Percentiles rank a stretch among this genome's conserved stretches.
Evolutionary conservation across 2,888 invertebrate genomes (phyloP).

Genomic region (Amblyjoppa fuscipennis): DNA sequence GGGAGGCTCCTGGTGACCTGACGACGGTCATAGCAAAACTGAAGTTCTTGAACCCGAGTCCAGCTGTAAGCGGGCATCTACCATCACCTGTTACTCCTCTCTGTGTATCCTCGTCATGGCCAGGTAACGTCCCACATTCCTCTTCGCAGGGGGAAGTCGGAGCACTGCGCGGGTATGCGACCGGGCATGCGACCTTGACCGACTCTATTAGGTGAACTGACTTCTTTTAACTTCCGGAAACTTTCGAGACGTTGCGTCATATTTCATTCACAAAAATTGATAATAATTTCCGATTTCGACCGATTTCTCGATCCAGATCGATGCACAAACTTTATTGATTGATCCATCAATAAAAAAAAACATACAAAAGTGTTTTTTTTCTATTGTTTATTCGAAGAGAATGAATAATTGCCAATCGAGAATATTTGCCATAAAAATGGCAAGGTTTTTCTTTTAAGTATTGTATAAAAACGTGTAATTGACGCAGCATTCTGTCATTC

Average conservation of each 20-base stretch:
- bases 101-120: conserved; percentile 36
- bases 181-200: conserved; percentile 75
- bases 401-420: no score
- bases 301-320: not conserved
- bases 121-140: conserved; percentile 65
- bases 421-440: no score
- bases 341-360: no score
- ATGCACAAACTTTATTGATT: not conserved
- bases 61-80: conserved; percentile 68
- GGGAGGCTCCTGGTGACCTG: conserved; percentile 73
- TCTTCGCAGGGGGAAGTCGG: conserved; percentile 44
- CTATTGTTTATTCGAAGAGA: no score
- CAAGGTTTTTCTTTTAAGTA: no score
- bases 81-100: conserved; percentile 65
- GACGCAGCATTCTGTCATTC: no score
- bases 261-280: conserved; percentile 46
- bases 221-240: conserved; percentile 63
- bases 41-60: conserved; percentile 78
- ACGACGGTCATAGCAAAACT: conserved; percentile 82
- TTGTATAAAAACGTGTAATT: no score
- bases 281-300: conserved; percentile 47
- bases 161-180: not conserved
- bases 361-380: no score
- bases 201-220: conserved; percentile 66
- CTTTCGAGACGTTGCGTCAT: conserved; percentile 54